Evolutionary conservation across 2,888 invertebrate genomes (phyloP).

Genomic region (Sphaeridia pumilis): DNA sequence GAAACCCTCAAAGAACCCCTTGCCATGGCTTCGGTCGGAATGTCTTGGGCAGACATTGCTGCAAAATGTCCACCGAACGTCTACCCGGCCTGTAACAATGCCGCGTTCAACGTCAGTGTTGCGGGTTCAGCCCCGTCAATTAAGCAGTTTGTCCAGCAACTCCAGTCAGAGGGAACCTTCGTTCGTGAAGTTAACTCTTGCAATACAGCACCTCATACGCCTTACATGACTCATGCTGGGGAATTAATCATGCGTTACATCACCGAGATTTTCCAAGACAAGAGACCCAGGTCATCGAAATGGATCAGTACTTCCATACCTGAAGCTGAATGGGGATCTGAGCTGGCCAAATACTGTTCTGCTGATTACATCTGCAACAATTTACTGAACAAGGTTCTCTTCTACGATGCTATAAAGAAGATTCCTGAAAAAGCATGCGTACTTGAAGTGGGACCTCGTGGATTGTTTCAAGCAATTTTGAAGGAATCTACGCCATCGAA

Average conservation of each 20-base stretch:
- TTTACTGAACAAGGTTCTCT: conserved; percentile 58
- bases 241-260: neutral
- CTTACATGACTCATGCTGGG: neutral
- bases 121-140: conserved; percentile 69
- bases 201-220: conserved; percentile 69
- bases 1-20: conserved; percentile 60
- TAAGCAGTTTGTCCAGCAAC: conserved; percentile 52
- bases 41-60: conserved; percentile 70
- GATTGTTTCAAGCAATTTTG: conserved; percentile 47
- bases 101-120: conserved; percentile 80
- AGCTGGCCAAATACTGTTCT: conserved; percentile 54
- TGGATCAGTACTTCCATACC: conserved; percentile 83
- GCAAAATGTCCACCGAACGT: conserved; percentile 63
- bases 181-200: conserved; percentile 74
- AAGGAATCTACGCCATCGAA: conserved; percentile 42
- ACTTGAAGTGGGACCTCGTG: conserved; percentile 48
- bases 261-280: neutral
- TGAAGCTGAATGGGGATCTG: conserved; percentile 55
- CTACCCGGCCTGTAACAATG: conserved; percentile 85
- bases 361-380: conserved; percentile 85
- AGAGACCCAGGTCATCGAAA: conserved; percentile 49
- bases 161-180: conserved; percentile 63
- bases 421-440: conserved; percentile 46
- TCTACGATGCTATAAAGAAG: conserved; percentile 47
- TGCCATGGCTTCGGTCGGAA: conserved; percentile 82